Base-by-base conservation (phyloP, 2,113 vertebrate genomes). In the Notothenia coriiceps region DNA sequence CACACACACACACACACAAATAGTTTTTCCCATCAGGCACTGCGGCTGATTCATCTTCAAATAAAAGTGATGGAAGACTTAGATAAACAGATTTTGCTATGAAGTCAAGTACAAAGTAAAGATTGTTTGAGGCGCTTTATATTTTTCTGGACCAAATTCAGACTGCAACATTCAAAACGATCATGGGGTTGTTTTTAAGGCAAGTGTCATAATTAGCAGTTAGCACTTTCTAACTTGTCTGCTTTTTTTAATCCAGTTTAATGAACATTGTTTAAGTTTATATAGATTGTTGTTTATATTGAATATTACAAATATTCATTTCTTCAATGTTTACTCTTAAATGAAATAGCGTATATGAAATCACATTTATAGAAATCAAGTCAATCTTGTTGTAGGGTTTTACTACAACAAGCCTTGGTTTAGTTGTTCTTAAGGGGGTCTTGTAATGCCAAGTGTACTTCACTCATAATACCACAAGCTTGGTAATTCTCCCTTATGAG, bases 11-110 rank as follows among this genome's bases (percentile, higher is more conserved):
- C 35, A 35, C 35, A 35, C 35, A 35, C 35, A 35, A 1, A 35
- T 7, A 7, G 6, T 40, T 6, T 35, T 17, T 54, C 46, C 75
- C 59, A 84, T 46, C 29, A 47, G 63, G 44, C 35, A 15, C 25
- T 67, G 69, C 18, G 10, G 22, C 17, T 29, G 61, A 44, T 68
- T 73, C 14, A 61, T 70, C 72, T 62, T 74, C 40, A 87, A 64
- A 72, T 33, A 40, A 40, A 70, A 15, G 18, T 11, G 62, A 68
- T 40, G 60, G 18, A 29, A 61, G 50, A n/a, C 6, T 18, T 61
- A 25, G 51, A 75, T 25, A 8, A 68, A 60, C 22, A 51, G 56
- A 43, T 64, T 52, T 60, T 5, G 1, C 2, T 59, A 52, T 78
- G 47, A 56, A 70, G 47, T 29, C 35, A 4, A 18, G 51, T 10